Evolutionary conservation across 1,140 invertebrate species (phyloP), one percentile per base, ranked within the genome.

Genomic region (Nomia melanderi): DNA sequence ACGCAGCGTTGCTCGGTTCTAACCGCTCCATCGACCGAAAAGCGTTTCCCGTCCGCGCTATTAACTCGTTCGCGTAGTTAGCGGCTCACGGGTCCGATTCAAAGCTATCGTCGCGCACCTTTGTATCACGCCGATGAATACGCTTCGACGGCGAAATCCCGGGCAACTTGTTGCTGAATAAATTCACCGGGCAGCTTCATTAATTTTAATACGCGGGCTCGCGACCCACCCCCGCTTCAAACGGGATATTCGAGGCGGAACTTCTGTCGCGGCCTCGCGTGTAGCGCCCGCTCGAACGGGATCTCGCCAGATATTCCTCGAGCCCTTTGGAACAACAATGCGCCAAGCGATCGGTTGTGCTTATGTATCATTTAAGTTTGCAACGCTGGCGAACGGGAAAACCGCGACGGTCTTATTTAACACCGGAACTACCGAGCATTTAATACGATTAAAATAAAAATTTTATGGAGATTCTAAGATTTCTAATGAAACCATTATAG

Each of bases 101-200:
- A 71, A 60, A 62, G 20, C 59, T 62, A 39, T 63, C 59, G 70
- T 63, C 47, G 56, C 47, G 56, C 57, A 72, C 41, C 70, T 72
- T 72, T 72, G 59, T 72, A 72, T 63, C 70, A 14, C 70, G 31
- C 23, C 59, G 70, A 72, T 72, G 59, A 72, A 72, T 64, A 47
- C 31, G 57, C 62, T 72, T 64, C 70, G 23, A 50, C 70, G 70
- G 14, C 7, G 14, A 59, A 33, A 63, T 72, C 70, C 57, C 70
- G 41, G 17, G 41, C 70, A 72, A 72, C 70, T 72, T 72, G 70
- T 72, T 72, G 70, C 70, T 72, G 70, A 63, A 72, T 72, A 72
- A 72, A 72, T 64, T 33, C 57, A 39, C 36, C 44, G 59, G 41
- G 25, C 33, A n/a, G 59, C 70, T 72, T 64, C 70, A 50, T 72